Evolutionary conservation across 2,888 invertebrate genomes (phyloP).

Genomic region (Schrankia costaestrigalis): DNA sequence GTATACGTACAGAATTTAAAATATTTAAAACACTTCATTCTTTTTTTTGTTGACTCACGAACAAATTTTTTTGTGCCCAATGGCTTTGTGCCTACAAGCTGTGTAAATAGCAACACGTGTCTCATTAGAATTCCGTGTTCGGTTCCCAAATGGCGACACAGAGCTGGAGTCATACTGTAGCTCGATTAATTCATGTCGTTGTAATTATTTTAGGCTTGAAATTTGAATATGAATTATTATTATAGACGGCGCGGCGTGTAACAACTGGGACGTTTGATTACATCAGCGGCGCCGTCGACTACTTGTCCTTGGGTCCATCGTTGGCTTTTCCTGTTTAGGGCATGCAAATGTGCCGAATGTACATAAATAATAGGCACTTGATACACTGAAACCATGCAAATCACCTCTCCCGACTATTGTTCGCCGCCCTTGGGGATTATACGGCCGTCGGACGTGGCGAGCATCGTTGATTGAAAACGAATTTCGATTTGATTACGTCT

Average conservation of each 20-base stretch:
- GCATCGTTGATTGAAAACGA: constrained; percentile 63
- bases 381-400: constrained; percentile 60
- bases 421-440: constrained; percentile 69
- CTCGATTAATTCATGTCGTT: constrained; percentile 55
- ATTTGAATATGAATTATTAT: constrained; percentile 69
- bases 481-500: constrained; percentile 58
- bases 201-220: constrained; percentile 53
- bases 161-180: constrained; percentile 42
- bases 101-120: constrained; percentile 65
- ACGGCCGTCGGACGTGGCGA: constrained; percentile 58
- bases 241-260: constrained; percentile 40
- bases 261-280: constrained; percentile 55
- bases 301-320: constrained; percentile 49
- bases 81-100: constrained; percentile 39
- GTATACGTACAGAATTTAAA: no score
- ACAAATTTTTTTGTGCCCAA: constrained; percentile 38
- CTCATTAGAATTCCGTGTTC: constrained; percentile 42
- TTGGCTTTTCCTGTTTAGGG: constrained; percentile 53
- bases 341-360: constrained; percentile 73
- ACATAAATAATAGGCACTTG: constrained; percentile 50
- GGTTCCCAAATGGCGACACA: constrained; percentile 41
- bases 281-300: constrained; percentile 60
- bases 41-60: constrained; percentile 37
- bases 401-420: constrained; percentile 71
- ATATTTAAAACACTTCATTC: constrained; percentile 44